These are phyloP conservation scores for Morpho helenor DNA, from an alignment of 2,888 invertebrate species.

Conservation along the genomic window DNA sequence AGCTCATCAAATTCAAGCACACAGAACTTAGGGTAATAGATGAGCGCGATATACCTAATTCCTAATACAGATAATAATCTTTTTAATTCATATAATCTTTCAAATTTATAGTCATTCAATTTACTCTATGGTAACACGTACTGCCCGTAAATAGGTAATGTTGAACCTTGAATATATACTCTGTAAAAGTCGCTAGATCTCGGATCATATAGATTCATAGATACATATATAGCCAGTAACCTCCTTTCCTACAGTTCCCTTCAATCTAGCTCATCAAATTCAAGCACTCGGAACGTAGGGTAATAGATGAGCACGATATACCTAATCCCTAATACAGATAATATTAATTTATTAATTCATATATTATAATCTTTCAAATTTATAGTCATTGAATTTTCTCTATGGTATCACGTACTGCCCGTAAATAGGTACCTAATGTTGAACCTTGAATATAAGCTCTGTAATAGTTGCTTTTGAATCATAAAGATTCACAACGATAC, in stretches of 20 bases:
- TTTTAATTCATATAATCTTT: not conserved
- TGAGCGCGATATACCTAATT: constrained; percentile 31
- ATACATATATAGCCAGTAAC: not conserved
- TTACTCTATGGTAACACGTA: too few relatives aligned
- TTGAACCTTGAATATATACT: not conserved
- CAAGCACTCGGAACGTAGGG: constrained; percentile 58
- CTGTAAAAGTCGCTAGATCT: not conserved
- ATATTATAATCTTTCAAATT: too few relatives aligned
- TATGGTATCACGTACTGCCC: too few relatives aligned
- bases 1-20: constrained; percentile 65
- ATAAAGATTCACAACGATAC: too few relatives aligned
- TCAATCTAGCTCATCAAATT: constrained; percentile 69
- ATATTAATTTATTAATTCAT: not conserved
- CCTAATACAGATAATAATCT: constrained; percentile 7
- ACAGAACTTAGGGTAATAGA: constrained; percentile 48
- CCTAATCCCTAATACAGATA: constrained; percentile 3
- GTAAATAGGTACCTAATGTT: too few relatives aligned
- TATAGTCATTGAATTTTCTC: too few relatives aligned
- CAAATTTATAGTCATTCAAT: too few relatives aligned
- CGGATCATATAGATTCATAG: not conserved
- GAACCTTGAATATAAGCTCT: not conserved
- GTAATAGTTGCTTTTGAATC: not conserved
- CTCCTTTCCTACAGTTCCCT: constrained; percentile 30
- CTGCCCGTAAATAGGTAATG: too few relatives aligned
- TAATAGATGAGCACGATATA: constrained; percentile 34